Evolutionary conservation across 2,797 vertebrate species (phyloP).

Genomic region (Protonibea diacanthus): DNA sequence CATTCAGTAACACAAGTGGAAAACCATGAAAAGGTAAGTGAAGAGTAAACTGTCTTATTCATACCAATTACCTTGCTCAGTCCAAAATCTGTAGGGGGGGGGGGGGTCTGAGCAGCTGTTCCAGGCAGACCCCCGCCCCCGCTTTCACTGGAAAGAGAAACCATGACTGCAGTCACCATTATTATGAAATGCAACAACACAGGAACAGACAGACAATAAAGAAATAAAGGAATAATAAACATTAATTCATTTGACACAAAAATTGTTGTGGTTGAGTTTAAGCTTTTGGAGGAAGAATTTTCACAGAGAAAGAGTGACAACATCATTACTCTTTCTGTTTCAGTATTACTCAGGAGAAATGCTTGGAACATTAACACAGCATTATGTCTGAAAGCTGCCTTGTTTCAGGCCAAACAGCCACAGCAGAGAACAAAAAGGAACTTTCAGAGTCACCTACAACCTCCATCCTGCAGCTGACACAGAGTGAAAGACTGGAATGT

Average conservation of each 20-base stretch:
- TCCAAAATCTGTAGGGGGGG: not conserved
- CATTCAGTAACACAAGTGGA: not conserved
- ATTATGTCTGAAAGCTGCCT: conserved; percentile 46
- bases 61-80: conserved; percentile 7
- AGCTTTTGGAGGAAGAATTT: not conserved
- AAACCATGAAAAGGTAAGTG: conserved; percentile 7
- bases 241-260: not conserved
- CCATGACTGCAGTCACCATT: not conserved
- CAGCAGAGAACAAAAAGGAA: conserved; percentile 22
- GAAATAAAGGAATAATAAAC: not conserved
- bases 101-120: conserved; percentile 2
- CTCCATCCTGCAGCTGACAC: conserved; percentile 8
- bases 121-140: conserved; percentile 11
- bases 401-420: conserved; percentile 29
- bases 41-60: not conserved
- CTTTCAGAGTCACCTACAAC: conserved; percentile 5
- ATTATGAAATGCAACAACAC: not conserved
- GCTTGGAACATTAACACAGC: conserved; percentile 30
- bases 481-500: not conserved
- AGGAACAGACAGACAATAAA: not conserved
- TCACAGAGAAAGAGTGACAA: not conserved
- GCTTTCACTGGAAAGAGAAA: conserved; percentile 59
- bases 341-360: conserved; percentile 67
- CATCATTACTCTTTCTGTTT: conserved; percentile 44
- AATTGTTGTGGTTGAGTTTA: not conserved